Base-by-base conservation (phyloP, 2,888 invertebrate genomes). In the Doris montereyensis region DNA sequence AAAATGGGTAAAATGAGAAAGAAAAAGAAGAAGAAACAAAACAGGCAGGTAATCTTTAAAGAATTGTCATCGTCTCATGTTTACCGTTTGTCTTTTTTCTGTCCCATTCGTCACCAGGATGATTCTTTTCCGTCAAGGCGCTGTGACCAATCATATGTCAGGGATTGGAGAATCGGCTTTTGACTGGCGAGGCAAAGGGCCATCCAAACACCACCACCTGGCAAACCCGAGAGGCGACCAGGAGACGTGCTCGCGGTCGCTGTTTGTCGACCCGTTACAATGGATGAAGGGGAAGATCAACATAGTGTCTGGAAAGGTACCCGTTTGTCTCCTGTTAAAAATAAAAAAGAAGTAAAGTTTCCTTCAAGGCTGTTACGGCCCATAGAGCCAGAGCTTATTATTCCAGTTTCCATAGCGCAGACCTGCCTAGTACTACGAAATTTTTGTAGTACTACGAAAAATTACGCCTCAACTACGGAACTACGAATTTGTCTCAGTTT, bases 241-340 rank as follows among this genome's bases (percentile, higher is more conserved):
- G 67, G 71, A 35, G 35, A 62, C 73, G 8, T 97, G 97, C 90
- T 93, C 93, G 2, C 94, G 94, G 86, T 96, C 95, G 85, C 94
- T 95, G 91, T 97, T 97, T 92, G 93, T 97, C 82, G 97, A 97
- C 92, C 97, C 97, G 0, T 93, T 97, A 88, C 93, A 94, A 13
- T 97, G 97, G 97, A 97, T 97, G 97, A 93, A 93, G 73, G 93
- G 94, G 86, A 94, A 95, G 68, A 92, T 94, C 86, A 93, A 93
- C 78, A 70, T 79, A 4, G 93, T 95, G 17, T 94, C 95, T 87
- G 97, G 97, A 58, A 97, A 97, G 92, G 93, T 97, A 82, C 93
- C 26, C 35, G n/a, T 13, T 34, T 24, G 21, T 17, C 4, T 52
- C 17, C 34, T 72, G 34, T 58, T 17, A 13, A 26, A 71, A n/a